Percentiles rank a stretch among this genome's conserved stretches.
Evolutionary conservation across 2,113 vertebrate species (phyloP).

Genomic region (Centropus bengalensis): DNA sequence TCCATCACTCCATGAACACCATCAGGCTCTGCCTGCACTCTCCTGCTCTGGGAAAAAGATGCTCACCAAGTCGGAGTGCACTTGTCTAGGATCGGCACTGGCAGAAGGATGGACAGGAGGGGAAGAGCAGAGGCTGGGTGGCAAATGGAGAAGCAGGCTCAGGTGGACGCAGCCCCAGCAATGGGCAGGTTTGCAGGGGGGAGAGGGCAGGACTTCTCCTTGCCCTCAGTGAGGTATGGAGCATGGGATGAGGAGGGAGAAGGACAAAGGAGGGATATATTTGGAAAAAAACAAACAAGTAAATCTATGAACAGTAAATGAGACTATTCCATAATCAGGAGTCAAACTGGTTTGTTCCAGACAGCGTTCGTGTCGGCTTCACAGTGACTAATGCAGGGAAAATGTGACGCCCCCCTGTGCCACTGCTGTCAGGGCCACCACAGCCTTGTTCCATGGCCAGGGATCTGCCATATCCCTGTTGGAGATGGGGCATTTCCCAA

Average conservation of each 20-base stretch:
- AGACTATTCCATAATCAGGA: neutral
- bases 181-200: neutral
- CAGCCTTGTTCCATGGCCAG: neutral
- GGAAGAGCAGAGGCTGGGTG: neutral
- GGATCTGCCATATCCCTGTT: neutral
- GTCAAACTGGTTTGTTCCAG: neutral
- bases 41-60: neutral
- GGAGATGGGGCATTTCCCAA: neutral
- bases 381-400: neutral
- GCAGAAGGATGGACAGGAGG: neutral
- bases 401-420: neutral
- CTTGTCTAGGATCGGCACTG: neutral
- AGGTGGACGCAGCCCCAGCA: neutral
- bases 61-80: neutral
- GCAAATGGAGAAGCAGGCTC: neutral
- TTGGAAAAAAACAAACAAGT: neutral
- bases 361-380: accelerated
- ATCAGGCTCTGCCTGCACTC: neutral
- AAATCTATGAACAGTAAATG: neutral
- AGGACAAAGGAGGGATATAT: neutral
- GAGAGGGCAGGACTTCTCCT: neutral
- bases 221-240: neutral
- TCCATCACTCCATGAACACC: neutral
- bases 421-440: neutral
- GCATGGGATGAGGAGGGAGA: neutral